Percentiles rank a stretch among this genome's conserved stretches.
Conservation (phyloP, 1,140 invertebrate genomes). For the Leptonema lineaticorne region DNA sequence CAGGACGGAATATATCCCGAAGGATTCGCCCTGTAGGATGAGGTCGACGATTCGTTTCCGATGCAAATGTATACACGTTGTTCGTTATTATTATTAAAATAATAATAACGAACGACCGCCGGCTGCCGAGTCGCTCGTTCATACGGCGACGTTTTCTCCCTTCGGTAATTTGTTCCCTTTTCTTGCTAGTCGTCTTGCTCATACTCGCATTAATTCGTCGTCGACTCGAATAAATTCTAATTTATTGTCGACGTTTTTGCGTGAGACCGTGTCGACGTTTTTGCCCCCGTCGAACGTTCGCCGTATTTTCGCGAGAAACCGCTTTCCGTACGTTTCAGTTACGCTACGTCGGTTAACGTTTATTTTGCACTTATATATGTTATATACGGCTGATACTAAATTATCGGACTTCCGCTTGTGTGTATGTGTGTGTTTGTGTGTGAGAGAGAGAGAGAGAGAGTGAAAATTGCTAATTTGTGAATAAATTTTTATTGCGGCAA, state of each 20-base stretch:
- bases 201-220: conserved; percentile 40
- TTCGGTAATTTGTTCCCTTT: too few relatives aligned
- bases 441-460: too few relatives aligned
- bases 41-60: conserved; percentile 28
- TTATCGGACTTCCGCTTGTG: too few relatives aligned
- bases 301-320: conserved; percentile 32
- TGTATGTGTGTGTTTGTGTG: too few relatives aligned
- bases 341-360: neutral
- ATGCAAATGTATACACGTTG: conserved; percentile 40
- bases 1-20: conserved; percentile 22
- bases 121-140: too few relatives aligned
- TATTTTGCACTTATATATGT: too few relatives aligned
- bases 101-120: conserved; percentile 37
- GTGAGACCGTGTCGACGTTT: neutral
- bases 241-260: conserved; percentile 32
- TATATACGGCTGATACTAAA: too few relatives aligned
- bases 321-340: conserved; percentile 27
- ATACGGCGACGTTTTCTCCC: too few relatives aligned
- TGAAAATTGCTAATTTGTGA: too few relatives aligned
- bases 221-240: conserved; percentile 39
- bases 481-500: too few relatives aligned
- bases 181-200: too few relatives aligned
- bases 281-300: conserved; percentile 6
- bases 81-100: conserved; percentile 42
- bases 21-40: conserved; percentile 8